phyloP scores from a whole-genome alignment of 2,113 vertebrate genomes.

The Catharus minimus region DNA sequence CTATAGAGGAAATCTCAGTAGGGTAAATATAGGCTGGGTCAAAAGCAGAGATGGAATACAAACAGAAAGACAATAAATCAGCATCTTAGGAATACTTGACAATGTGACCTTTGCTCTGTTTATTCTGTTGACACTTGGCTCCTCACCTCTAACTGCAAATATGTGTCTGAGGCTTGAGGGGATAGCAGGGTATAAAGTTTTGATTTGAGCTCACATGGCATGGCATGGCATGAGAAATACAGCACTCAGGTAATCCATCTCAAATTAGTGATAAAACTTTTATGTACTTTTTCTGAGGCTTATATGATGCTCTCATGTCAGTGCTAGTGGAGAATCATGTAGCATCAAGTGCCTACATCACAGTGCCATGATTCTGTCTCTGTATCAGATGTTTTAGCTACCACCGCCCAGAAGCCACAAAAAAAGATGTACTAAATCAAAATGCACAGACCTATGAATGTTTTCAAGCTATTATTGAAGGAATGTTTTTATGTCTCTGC shows the following conservation, averaged over 20 bases:
- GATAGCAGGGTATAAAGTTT: background rate
- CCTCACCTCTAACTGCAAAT: background rate
- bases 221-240: background rate
- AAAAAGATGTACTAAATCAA: background rate
- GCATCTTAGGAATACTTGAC: background rate
- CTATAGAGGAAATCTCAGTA: background rate
- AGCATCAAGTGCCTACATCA: background rate
- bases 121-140: background rate
- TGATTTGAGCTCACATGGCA: background rate
- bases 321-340: background rate
- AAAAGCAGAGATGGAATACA: background rate
- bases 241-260: background rate
- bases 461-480: background rate
- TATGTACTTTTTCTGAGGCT: background rate
- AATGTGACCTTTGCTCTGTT: background rate
- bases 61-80: slow-evolving; percentile 4
- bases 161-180: background rate
- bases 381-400: background rate
- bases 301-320: background rate
- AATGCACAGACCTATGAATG: background rate
- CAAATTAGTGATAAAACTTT: background rate
- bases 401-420: background rate
- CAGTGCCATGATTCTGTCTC: background rate
- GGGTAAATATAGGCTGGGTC: background rate
- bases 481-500: background rate